Evolutionary conservation across 2,113 vertebrate species (phyloP), one percentile per base, ranked within the genome.

Genomic region (Ardeotis arabs): DNA sequence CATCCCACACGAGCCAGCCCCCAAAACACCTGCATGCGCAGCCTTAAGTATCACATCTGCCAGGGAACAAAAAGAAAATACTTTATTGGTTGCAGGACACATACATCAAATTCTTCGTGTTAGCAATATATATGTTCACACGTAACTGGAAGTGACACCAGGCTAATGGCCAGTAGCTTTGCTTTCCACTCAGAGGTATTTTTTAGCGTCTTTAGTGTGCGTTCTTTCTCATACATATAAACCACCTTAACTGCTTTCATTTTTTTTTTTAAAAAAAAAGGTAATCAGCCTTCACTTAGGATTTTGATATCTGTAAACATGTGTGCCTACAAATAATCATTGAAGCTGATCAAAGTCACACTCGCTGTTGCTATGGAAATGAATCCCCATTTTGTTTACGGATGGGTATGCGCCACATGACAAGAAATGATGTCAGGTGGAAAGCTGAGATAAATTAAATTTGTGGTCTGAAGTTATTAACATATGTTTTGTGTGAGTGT

Each of bases 291-390:
- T 90, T 97, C 90, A 94, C 91, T 96, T 95, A 94, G 90, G 97
- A 93, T 97, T 92, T 97, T 97, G 96, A 85, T 97, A 96, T 97
- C 97, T 98, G 94, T 97, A 89, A 97, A 97, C 4, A 56, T 96
- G 89, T 97, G 85, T 97, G 97, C 96, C 97, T 98, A 97, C 97
- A 97, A 98, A 97, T 98, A 97, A 98, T 98, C 97, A 96, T 96
- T 98, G 97, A 94, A 97, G 98, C 98, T 97, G 97, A 98, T 98
- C 98, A 98, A 97, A 98, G 98, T 97, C 97, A 97, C 97, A 96
- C 95, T 96, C 62, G 87, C 98, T 95, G 98, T 98, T 98, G 95
- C 96, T 95, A 97, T 98, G 96, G 95, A 94, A 98, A 98, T 96
- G 95, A 94, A 97, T 98, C 96, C 96, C 96, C 96, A 95, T 97